These are phyloP conservation scores for Prolemur simus DNA, from an alignment of 2,113 vertebrate species.

Conservation along the genomic window DNA sequence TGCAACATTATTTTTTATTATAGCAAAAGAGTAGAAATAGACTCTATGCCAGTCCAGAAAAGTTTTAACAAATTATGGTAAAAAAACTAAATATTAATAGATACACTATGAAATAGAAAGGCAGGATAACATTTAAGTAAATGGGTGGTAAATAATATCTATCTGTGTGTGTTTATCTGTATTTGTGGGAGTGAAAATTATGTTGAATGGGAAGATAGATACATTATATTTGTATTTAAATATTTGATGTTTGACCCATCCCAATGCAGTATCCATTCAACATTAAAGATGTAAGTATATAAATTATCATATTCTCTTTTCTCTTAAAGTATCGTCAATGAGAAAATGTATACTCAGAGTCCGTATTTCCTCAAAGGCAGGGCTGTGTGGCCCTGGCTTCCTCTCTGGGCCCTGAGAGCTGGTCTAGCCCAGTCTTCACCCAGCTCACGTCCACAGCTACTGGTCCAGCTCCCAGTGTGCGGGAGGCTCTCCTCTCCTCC, in stretches of 20 bases:
- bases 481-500: no score
- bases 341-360: neutral
- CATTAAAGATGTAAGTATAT: neutral
- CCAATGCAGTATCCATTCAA: neutral
- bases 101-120: neutral
- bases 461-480: no score
- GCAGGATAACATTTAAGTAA: neutral
- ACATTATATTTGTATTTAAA: neutral
- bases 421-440: no score
- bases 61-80: neutral
- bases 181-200: neutral
- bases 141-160: no score
- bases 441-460: neutral
- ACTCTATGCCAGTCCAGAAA: neutral
- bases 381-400: no score
- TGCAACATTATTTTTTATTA: neutral
- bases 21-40: neutral
- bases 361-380: neutral
- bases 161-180: neutral
- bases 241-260: neutral
- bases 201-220: neutral
- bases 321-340: neutral
- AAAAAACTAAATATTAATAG: neutral
- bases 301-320: neutral
- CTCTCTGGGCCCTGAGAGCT: neutral